Base-by-base conservation (phyloP, 2,113 vertebrate genomes). In the Tyrannus savana region DNA sequence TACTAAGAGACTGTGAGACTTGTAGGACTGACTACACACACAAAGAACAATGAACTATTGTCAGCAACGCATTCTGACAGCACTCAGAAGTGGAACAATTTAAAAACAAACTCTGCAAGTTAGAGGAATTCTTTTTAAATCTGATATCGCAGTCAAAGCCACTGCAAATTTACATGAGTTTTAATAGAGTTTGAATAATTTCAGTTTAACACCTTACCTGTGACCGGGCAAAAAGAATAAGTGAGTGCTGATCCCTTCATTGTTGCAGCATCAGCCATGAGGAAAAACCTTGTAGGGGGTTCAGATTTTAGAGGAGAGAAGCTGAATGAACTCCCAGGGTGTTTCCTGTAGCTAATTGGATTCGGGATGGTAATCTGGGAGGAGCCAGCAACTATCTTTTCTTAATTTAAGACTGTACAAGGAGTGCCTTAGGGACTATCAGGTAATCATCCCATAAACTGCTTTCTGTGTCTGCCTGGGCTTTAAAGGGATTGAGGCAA, bases 231-330 rank as follows among this genome's bases (percentile, higher is more conserved):
- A 96, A 97, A 97, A 73, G 96, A 97, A 13, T 82, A 37, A 33
- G 79, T 94, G 77, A 97, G 52, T 59, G 95, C 39, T 66, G 97
- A 93, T 60, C 64, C 90, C 86, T 97, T 97, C 97, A 97, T 97
- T 76, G 86, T 5, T 92, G 85, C 87, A 73, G 64, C 41, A 63
- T 50, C 64, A 73, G 50, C 22, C 75, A 28, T 52, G 68, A 50
- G 44, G 52, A 87, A 50, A 22, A 19, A 49, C 1, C 6, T 30
- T 66, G 50, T 7, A 63, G 14, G 68, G 66, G 71, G 87, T 55
- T 91, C 81, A 75, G 52, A 35, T 82, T 84, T 90, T 73, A 76
- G 59, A 91, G 83, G 37, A 37, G 52, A 85, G 64, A 50, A 72
- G 62, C 66, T 86, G 68, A 88, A 87, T 79, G 73, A 81, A 80